Percentiles rank a stretch among this genome's conserved stretches.
Evolutionary conservation across 92 coral and sea anemone genomes (phyloP).

Genomic region (Epizoanthus scotinus): DNA sequence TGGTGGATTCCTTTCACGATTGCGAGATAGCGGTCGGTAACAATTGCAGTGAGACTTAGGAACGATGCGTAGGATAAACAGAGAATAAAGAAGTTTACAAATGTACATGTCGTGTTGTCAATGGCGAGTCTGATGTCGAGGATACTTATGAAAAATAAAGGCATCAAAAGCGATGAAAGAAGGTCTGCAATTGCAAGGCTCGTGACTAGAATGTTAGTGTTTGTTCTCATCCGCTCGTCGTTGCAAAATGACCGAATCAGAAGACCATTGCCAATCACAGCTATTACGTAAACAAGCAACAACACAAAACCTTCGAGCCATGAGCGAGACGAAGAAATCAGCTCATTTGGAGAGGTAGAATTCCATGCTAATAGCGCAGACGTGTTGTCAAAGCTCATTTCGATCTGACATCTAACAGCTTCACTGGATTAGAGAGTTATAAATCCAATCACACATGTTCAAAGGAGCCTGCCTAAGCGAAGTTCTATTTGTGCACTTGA

Average conservation of each 20-base stretch:
- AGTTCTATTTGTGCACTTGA: no score
- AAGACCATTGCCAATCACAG: neutral
- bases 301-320: no score
- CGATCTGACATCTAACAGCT: no score
- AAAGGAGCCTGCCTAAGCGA: no score
- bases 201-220: neutral
- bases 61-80: neutral
- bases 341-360: no score
- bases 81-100: neutral
- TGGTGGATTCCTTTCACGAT: neutral
- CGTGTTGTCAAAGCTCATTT: no score
- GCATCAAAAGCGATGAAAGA: neutral
- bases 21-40: neutral
- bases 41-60: neutral
- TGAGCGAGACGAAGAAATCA: no score
- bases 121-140: neutral
- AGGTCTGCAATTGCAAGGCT: neutral
- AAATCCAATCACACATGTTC: no score
- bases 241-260: neutral
- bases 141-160: neutral
- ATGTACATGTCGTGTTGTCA: neutral
- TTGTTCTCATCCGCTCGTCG: neutral
- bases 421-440: no score
- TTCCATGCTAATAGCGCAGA: no score
- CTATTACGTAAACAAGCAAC: no score